phyloP scores from a whole-genome alignment of 2,888 invertebrate genomes.

The Leptinotarsa haldemani region DNA sequence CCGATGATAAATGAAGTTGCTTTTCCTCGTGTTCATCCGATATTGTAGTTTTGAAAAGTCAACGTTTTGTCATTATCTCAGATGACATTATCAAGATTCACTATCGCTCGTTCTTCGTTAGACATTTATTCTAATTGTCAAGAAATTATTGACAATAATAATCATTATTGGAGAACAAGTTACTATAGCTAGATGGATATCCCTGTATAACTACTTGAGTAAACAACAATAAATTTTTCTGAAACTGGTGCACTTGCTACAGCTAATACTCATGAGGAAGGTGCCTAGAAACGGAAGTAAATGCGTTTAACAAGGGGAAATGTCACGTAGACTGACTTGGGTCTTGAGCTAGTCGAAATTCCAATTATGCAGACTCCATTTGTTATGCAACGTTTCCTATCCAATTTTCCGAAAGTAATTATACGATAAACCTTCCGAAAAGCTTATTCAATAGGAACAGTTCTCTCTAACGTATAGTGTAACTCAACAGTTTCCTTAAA shows the following conservation, averaged over 20 bases:
- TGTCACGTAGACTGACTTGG: slow-evolving; percentile 12
- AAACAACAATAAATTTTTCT: not conserved
- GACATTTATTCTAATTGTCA: too few species aligned
- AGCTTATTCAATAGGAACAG: not conserved
- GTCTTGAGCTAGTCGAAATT: slow-evolving; percentile 11
- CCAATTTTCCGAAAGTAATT: not conserved
- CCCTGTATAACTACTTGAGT: not conserved
- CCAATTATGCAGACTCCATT: slow-evolving; percentile 14
- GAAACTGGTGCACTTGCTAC: not conserved
- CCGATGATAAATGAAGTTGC: too few species aligned
- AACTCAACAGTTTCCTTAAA: too few species aligned
- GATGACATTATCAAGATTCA: too few species aligned
- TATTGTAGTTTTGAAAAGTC: too few species aligned
- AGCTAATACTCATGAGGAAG: not conserved
- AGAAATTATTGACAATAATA: too few species aligned
- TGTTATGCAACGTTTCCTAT: slow-evolving; percentile 2
- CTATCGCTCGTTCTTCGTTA: too few species aligned
- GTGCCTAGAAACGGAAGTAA: not conserved
- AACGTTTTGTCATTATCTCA: too few species aligned
- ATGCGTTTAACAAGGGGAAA: not conserved
- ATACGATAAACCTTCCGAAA: not conserved
- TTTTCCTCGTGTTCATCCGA: too few species aligned
- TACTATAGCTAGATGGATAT: too few species aligned
- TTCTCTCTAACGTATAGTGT: too few species aligned
- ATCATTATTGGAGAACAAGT: too few species aligned